These are phyloP conservation scores for Drosophila buzzatii DNA, from an alignment of 2,888 invertebrate genomes.

Conservation along the genomic window DNA sequence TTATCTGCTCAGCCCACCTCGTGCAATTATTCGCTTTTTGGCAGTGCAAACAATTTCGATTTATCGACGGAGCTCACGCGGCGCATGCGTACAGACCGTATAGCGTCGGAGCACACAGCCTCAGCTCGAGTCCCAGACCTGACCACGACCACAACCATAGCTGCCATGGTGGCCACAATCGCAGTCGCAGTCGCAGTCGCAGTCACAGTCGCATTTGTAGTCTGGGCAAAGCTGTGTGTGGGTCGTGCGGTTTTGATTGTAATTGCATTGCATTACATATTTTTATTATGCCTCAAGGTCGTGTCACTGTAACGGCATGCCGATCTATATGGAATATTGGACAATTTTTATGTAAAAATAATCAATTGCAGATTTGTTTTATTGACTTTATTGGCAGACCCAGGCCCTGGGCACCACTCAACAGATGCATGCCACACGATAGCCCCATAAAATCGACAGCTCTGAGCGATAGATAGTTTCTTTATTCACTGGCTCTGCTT, in stretches of 20 bases:
- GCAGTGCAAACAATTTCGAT: slow-evolving; percentile 80
- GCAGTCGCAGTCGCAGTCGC: not conserved
- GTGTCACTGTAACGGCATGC: slow-evolving; percentile 55
- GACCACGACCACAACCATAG: slow-evolving; percentile 4
- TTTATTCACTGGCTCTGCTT: slow-evolving; percentile 10
- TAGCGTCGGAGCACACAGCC: not conserved
- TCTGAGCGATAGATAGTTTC: slow-evolving; percentile 52
- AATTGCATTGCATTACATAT: slow-evolving; percentile 81
- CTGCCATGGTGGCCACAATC: not conserved
- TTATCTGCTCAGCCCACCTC: slow-evolving; percentile 58
- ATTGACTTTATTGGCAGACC: slow-evolving; percentile 63
- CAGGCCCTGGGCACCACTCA: slow-evolving; percentile 47
- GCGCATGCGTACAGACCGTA: slow-evolving; percentile 53
- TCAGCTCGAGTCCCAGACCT: slow-evolving; percentile 7
- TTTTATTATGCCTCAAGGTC: slow-evolving; percentile 74
- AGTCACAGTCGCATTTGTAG: slow-evolving; percentile 19
- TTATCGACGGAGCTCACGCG: slow-evolving; percentile 76
- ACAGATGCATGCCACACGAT: slow-evolving; percentile 34
- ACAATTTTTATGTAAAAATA: slow-evolving; percentile 70
- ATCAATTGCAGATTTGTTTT: slow-evolving; percentile 76
- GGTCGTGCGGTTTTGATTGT: slow-evolving; percentile 75
- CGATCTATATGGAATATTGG: slow-evolving; percentile 59
- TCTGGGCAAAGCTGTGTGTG: slow-evolving; percentile 67
- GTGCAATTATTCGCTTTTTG: slow-evolving; percentile 80
- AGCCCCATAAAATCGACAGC: slow-evolving; percentile 52